Percentiles rank a stretch among this genome's conserved stretches.
phyloP scores from a whole-genome alignment of 2,797 vertebrate species.

The Tinamus major region DNA sequence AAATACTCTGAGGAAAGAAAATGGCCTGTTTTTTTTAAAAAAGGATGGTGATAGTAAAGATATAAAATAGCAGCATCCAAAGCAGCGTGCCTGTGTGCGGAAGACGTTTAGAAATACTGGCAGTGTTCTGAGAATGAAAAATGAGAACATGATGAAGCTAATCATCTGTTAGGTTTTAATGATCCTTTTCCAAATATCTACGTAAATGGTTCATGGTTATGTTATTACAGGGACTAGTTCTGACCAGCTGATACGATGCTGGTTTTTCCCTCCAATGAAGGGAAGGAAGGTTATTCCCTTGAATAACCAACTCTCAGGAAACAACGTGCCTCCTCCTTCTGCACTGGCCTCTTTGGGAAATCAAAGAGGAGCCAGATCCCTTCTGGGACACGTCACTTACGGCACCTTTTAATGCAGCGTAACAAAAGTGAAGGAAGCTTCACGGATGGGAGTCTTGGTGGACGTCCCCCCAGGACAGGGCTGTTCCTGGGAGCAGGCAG shows the following conservation, averaged over 20 bases:
- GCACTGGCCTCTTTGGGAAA: not conserved
- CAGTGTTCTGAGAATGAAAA: slow-evolving; percentile 21
- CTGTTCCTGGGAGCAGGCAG: not conserved
- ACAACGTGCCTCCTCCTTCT: not conserved
- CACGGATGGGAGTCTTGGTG: not conserved
- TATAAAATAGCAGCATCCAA: not conserved
- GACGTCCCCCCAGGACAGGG: not conserved
- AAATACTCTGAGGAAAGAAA: slow-evolving; percentile 7
- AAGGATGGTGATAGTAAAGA: not conserved
- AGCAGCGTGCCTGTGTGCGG: not conserved
- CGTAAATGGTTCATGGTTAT: not conserved
- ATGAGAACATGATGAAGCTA: not conserved
- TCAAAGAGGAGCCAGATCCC: not conserved
- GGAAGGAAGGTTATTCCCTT: not conserved
- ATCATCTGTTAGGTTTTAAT: slow-evolving; percentile 10
- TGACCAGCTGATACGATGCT: slow-evolving; percentile 32
- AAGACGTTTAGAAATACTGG: slow-evolving; percentile 4
- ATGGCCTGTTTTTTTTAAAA: not conserved
- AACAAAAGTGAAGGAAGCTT: not conserved
- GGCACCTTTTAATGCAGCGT: not conserved
- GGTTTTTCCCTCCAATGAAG: slow-evolving; percentile 1
- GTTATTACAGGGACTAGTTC: not conserved
- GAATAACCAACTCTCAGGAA: slow-evolving; percentile 6
- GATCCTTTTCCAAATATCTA: slow-evolving; percentile 7
- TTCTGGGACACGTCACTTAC: not conserved